phyloP scores from a whole-genome alignment of 1,140 invertebrate species.

The Platorchestia sp. region DNA sequence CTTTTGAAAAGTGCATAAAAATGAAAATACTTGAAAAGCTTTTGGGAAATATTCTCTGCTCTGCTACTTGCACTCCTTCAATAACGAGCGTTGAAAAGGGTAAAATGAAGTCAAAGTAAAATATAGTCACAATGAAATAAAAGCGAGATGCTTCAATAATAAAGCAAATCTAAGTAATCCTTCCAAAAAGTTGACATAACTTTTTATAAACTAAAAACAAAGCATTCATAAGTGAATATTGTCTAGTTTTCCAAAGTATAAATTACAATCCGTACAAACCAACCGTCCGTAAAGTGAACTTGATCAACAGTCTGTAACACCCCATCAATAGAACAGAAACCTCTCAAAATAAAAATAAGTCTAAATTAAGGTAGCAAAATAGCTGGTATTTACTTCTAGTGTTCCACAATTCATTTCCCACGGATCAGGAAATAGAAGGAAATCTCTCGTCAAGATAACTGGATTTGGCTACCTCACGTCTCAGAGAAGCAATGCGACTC shows the following conservation, averaged over 20 bases:
- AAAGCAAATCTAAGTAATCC: no score
- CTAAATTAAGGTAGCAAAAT: no score
- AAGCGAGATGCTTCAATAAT: no score
- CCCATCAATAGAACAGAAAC: not conserved
- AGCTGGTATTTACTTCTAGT: no score
- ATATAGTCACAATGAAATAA: no score
- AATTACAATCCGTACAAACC: not conserved
- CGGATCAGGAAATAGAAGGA: no score
- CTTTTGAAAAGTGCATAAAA: no score
- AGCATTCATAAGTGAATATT: not conserved
- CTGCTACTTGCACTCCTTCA: no score
- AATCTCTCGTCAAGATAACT: no score
- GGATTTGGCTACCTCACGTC: not conserved
- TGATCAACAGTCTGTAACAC: not conserved
- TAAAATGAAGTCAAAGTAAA: not conserved
- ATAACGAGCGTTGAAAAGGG: not conserved
- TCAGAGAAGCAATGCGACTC: not conserved
- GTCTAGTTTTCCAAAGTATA: not conserved
- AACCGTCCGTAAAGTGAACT: not conserved
- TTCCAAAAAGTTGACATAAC: not conserved
- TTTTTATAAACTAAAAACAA: not conserved
- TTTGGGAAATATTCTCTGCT: no score
- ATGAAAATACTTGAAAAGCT: no score
- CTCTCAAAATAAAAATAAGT: not conserved
- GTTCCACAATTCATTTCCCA: no score